These are phyloP conservation scores for Nemoura dubitans DNA, from an alignment of 2,888 invertebrate species.

Conservation along the genomic window DNA sequence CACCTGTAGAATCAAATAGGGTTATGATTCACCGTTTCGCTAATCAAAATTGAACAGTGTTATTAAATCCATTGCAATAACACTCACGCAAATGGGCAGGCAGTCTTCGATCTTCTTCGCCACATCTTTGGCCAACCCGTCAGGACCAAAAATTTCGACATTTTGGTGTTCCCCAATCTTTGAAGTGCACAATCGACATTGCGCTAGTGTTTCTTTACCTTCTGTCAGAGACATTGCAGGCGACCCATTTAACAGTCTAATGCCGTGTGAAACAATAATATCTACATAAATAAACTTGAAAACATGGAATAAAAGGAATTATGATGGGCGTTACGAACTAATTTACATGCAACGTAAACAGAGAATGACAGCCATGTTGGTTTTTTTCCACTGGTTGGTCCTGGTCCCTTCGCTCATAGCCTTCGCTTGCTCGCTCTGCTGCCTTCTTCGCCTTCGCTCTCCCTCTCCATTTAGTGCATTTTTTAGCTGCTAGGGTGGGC, in stretches of 20 bases:
- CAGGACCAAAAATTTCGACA: slow-evolving; percentile 49
- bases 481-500: slow-evolving; percentile 7
- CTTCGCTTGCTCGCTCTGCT: background rate
- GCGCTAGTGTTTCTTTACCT: slow-evolving; percentile 35
- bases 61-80: background rate
- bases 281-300: slow-evolving; percentile 25
- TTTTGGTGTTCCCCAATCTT: slow-evolving; percentile 45
- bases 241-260: slow-evolving; percentile 44
- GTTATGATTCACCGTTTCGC: background rate
- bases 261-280: slow-evolving; percentile 37
- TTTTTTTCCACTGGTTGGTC: background rate
- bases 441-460: background rate
- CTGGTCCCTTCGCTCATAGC: too few relatives aligned
- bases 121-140: slow-evolving; percentile 45
- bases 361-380: background rate
- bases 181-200: slow-evolving; percentile 50
- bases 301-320: slow-evolving; percentile 37
- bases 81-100: slow-evolving; percentile 48
- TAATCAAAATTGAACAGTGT: background rate
- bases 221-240: slow-evolving; percentile 46
- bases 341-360: slow-evolving; percentile 50
- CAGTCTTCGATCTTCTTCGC: slow-evolving; percentile 48
- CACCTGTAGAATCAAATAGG: slow-evolving; percentile 43
- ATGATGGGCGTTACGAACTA: slow-evolving; percentile 48
- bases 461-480: background rate